phyloP scores from a whole-genome alignment of 64 coral and sea anemone species.

The Cladopsammia gracilis region DNA sequence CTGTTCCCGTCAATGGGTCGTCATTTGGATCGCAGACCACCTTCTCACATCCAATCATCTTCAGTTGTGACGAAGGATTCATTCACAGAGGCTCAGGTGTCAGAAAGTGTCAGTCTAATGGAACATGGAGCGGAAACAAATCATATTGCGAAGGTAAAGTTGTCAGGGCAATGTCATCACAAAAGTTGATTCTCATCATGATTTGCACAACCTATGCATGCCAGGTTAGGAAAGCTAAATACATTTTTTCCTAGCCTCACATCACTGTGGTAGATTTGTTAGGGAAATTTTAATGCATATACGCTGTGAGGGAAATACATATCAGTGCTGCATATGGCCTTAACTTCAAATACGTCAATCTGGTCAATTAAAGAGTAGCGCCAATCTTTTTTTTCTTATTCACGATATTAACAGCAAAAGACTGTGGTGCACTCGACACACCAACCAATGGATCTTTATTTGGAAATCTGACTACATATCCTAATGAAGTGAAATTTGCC shows the following conservation, averaged over 20 bases:
- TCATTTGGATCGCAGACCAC: background rate
- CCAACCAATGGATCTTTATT: conserved; percentile 23
- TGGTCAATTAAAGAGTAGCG: background rate
- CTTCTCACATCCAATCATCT: background rate
- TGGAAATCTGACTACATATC: conserved; percentile 21
- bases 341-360: too few species aligned
- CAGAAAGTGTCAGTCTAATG: conserved; percentile 41
- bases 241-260: too few species aligned
- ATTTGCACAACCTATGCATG: too few species aligned
- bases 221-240: too few species aligned
- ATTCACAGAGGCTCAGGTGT: conserved; percentile 16
- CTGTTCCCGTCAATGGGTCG: background rate
- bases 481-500: background rate
- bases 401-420: background rate
- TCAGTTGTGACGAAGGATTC: conserved; percentile 41
- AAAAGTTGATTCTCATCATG: background rate
- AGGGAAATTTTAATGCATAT: too few species aligned
- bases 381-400: background rate
- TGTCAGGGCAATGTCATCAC: too few species aligned
- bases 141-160: conserved; percentile 33
- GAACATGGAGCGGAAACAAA: conserved; percentile 39
- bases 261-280: too few species aligned
- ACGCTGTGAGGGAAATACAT: too few species aligned
- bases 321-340: too few species aligned
- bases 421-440: background rate